Evolutionary conservation across 2,888 invertebrate genomes (phyloP).

Genomic region (Tinea pellionella): DNA sequence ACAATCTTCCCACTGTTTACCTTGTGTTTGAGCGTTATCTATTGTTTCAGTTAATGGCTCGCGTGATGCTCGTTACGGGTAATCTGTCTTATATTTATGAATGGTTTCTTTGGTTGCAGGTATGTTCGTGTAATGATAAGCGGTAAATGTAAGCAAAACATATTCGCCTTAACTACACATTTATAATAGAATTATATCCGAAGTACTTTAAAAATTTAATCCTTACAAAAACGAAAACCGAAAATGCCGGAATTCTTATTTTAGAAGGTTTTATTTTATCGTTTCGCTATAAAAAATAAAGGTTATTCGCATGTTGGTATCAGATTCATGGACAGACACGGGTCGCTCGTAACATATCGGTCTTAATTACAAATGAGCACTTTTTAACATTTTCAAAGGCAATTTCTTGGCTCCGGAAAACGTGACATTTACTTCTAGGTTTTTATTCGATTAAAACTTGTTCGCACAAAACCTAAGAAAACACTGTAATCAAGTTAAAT

Average conservation of each 20-base stretch:
- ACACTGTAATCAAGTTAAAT: too few relatives aligned
- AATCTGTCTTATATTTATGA: conserved; percentile 43
- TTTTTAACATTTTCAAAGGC: background rate
- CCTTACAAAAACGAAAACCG: background rate
- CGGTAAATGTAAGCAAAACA: background rate
- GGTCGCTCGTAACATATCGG: background rate
- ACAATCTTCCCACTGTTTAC: conserved; percentile 32
- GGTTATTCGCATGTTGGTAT: background rate
- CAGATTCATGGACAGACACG: background rate
- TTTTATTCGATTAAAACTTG: too few relatives aligned
- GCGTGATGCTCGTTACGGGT: conserved; percentile 39
- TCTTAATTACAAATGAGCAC: background rate
- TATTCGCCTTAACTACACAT: too few relatives aligned
- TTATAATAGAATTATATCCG: too few relatives aligned
- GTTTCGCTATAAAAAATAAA: background rate
- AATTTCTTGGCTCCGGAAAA: background rate
- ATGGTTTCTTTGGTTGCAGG: conserved; percentile 47
- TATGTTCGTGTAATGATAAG: conserved; percentile 24
- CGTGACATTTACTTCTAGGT: too few relatives aligned
- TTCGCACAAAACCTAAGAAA: too few relatives aligned
- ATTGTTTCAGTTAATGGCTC: conserved; percentile 41
- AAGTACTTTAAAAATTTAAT: background rate
- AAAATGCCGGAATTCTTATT: background rate
- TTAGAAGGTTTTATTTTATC: background rate
- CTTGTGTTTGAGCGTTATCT: conserved; percentile 40